These are phyloP conservation scores for Hystrix brachyura DNA, from an alignment of 2,113 vertebrate species.

Conservation along the genomic window DNA sequence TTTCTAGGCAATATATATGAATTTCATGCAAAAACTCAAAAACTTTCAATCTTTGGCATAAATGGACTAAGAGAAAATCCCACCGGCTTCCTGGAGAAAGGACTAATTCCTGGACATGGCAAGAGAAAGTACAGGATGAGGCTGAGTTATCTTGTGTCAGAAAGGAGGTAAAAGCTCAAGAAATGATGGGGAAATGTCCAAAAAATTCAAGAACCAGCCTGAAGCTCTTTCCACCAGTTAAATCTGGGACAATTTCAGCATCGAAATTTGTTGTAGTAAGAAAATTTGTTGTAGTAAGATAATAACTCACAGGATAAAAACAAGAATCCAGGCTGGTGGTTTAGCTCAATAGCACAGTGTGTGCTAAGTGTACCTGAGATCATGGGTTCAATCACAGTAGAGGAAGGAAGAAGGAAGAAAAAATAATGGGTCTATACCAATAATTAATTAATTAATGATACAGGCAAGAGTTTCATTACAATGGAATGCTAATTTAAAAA, in stretches of 20 bases:
- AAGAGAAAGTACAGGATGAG: background rate
- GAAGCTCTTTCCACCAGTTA: background rate
- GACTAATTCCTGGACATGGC: background rate
- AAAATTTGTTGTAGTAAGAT: background rate
- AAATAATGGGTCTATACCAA: background rate
- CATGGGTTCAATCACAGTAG: background rate
- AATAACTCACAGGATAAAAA: constrained; percentile 41
- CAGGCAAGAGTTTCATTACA: background rate
- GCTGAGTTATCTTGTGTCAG: background rate
- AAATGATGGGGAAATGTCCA: background rate
- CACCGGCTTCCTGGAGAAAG: background rate
- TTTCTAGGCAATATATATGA: background rate
- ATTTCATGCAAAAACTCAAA: background rate
- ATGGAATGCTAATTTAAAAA: constrained; percentile 8
- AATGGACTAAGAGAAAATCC: background rate
- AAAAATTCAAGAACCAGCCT: background rate
- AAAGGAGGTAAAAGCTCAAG: background rate
- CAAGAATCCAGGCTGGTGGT: background rate
- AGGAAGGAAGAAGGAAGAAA: background rate
- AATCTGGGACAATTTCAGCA: background rate
- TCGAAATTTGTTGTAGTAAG: background rate
- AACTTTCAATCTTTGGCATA: background rate
- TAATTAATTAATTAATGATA: constrained; percentile 26
- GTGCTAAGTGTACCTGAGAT: background rate
- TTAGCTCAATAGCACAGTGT: background rate